Conservation (phyloP, 1,140 invertebrate species). For the Drosophila sproati region DNA sequence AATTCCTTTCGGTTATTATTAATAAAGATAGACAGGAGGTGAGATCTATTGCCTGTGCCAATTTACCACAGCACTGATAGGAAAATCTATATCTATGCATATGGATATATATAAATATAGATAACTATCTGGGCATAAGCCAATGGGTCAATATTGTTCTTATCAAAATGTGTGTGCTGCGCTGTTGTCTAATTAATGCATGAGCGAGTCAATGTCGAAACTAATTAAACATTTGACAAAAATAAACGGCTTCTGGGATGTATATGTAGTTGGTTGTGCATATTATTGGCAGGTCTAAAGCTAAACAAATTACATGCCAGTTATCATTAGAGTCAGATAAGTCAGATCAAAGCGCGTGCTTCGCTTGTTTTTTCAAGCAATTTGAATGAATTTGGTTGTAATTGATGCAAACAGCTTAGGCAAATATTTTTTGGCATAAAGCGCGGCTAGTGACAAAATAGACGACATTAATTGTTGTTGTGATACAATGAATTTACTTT, state of each 20-base stretch:
- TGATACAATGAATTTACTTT: constrained; percentile 46
- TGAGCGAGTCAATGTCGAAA: constrained; percentile 44
- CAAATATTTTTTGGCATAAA: constrained; percentile 76
- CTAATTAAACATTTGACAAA: constrained; percentile 75
- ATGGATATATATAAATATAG: not conserved
- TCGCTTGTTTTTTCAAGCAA: constrained; percentile 44
- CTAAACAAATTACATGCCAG: constrained; percentile 62
- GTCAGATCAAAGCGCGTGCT: constrained; percentile 48
- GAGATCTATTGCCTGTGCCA: constrained; percentile 1
- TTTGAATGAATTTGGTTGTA: constrained; percentile 65
- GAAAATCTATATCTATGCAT: not conserved
- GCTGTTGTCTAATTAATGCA: constrained; percentile 62
- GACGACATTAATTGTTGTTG: constrained; percentile 73
- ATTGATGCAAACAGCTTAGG: constrained; percentile 66
- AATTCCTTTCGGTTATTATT: not conserved
- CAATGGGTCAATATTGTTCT: constrained; percentile 45
- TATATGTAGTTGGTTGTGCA: not conserved
- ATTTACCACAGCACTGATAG: not conserved
- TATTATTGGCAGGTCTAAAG: constrained; percentile 42
- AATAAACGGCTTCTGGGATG: constrained; percentile 7
- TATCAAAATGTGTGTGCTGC: constrained; percentile 51
- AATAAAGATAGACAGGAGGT: not conserved
- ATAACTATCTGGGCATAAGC: constrained; percentile 7
- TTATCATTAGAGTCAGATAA: constrained; percentile 49
- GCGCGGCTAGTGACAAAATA: constrained; percentile 73